These are phyloP conservation scores for Microtus montanus DNA, from an alignment of 2,113 vertebrate genomes.

Conservation along the genomic window DNA sequence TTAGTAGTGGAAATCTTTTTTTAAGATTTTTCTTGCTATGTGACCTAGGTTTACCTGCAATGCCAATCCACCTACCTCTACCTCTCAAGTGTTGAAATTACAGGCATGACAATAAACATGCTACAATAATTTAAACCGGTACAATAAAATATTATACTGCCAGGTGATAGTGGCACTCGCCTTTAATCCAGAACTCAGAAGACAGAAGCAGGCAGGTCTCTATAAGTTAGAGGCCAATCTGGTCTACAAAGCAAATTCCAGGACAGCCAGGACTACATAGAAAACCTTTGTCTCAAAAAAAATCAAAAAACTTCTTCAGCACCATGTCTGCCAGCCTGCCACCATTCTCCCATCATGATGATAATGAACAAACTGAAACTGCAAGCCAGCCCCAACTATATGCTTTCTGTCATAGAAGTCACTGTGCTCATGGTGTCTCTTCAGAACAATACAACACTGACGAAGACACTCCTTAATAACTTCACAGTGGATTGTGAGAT, in stretches of 20 bases:
- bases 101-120: neutral
- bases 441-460: neutral
- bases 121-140: neutral
- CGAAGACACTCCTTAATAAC: neutral
- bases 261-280: neutral
- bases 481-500: neutral
- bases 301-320: neutral
- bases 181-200: neutral
- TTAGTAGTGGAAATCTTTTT: neutral
- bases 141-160: neutral
- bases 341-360: neutral
- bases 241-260: neutral
- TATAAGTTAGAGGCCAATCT: neutral
- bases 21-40: neutral
- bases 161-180: neutral
- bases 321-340: neutral
- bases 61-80: neutral
- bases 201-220: neutral
- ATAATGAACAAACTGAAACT: neutral
- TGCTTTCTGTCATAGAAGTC: neutral
- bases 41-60: neutral
- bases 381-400: neutral
- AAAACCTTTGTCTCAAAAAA: neutral
- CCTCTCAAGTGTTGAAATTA: neutral
- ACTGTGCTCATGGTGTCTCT: neutral